Evolutionary conservation across 2,113 vertebrate genomes (phyloP), one percentile per base, ranked within the genome.

Genomic region (Cebus imitator): DNA sequence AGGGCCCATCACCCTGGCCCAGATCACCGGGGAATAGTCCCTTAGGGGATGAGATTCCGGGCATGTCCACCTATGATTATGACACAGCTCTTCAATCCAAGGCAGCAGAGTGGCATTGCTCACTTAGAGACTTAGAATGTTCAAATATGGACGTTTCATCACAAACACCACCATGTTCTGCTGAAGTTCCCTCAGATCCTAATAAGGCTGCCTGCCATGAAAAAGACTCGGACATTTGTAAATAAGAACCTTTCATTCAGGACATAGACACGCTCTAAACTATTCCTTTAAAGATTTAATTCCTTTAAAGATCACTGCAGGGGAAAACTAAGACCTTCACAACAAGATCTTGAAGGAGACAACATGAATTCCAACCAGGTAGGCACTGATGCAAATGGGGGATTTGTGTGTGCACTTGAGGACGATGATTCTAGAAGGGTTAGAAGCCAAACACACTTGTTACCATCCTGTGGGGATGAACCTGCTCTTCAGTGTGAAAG

Each of bases 71-170:
- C 64, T 20, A 35, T 80, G 96, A 58, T 21, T 20, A 20, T 4
- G 55, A 76, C 70, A 6, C 8, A 3, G 43, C 9, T 20, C 73
- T 5, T 84, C 55, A n/a, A 5, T 7, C 64, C 0, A 35, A 94
- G 50, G 2, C 40, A 23, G 27, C 11, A 10, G 50, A 76, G 7
- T 95, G 97, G 95, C 82, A 35, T 1, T 79, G 4, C 70, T 97
- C 95, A 27, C 96, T 97, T 14, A 50, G 14, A 92, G 95, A 98
- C 83, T 37, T 96, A 11, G 37, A 70, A 23, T 86, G 58, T 88
- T 80, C 45, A 25, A 37, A 17, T 13, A 64, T 1, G n/a, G 0
- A 45, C 27, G 23, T 8, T 0, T n/a, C 9, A 48, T 68, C 84
- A 27, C 87, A 58, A 43, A 70, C 45, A 35, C 48, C 45, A 35